These are phyloP conservation scores for Musca vetustissima DNA, from an alignment of 1,140 invertebrate species.

Conservation along the genomic window DNA sequence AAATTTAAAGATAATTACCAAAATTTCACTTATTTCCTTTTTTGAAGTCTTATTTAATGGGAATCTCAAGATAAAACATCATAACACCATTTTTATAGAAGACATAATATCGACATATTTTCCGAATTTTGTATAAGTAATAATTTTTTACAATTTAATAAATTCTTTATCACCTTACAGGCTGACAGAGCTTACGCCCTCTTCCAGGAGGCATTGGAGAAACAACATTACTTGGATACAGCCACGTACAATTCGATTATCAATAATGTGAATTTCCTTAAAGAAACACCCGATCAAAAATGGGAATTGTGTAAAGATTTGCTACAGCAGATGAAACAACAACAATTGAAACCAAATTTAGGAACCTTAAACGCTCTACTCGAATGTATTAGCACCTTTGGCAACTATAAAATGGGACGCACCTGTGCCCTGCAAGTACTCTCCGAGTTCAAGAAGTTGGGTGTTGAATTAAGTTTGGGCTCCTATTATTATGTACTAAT, in stretches of 20 bases:
- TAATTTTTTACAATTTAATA: too few relatives aligned
- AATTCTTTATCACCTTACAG: background rate
- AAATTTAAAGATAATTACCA: too few relatives aligned
- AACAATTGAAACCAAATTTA: slow-evolving; percentile 68
- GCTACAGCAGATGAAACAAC: slow-evolving; percentile 63
- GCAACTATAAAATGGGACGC: slow-evolving; percentile 55
- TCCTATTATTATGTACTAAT: slow-evolving; percentile 73
- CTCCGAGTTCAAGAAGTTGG: slow-evolving; percentile 70
- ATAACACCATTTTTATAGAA: too few relatives aligned
- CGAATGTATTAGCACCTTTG: slow-evolving; percentile 59
- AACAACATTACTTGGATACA: slow-evolving; percentile 65
- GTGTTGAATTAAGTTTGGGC: slow-evolving; percentile 72
- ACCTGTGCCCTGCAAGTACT: slow-evolving; percentile 60
- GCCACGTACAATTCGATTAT: slow-evolving; percentile 74
- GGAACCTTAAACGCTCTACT: slow-evolving; percentile 75
- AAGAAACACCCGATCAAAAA: slow-evolving; percentile 64
- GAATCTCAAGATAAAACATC: too few relatives aligned
- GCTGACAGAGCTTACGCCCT: slow-evolving; percentile 64
- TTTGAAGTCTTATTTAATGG: too few relatives aligned
- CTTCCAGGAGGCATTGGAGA: slow-evolving; percentile 67
- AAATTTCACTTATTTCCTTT: too few relatives aligned
- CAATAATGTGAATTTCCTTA: slow-evolving; percentile 61
- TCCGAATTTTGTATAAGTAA: too few relatives aligned
- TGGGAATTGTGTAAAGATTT: slow-evolving; percentile 65
- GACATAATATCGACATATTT: too few relatives aligned